These are phyloP conservation scores for Xenopus laevis DNA, from an alignment of 2,113 vertebrate genomes.

Conservation along the genomic window DNA sequence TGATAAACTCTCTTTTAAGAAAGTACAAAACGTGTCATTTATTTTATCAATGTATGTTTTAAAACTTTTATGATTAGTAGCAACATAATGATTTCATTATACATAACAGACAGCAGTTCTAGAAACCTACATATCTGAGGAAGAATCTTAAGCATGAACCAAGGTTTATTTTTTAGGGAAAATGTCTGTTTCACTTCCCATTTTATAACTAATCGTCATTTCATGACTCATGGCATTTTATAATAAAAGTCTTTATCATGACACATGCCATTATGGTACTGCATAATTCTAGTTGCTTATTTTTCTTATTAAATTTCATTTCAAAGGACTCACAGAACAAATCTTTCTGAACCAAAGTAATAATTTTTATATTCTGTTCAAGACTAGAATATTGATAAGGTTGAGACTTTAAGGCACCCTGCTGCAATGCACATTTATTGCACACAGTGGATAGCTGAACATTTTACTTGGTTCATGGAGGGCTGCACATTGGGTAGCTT, in stretches of 20 bases:
- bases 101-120: no score
- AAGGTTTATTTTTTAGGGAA: background rate
- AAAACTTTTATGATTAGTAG: no score
- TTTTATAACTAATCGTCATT: slow-evolving; percentile 23
- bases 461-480: slow-evolving; percentile 14
- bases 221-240: slow-evolving; percentile 13
- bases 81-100: no score
- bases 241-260: slow-evolving; percentile 30
- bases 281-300: slow-evolving; percentile 23
- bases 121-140: no score
- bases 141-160: background rate
- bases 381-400: slow-evolving; percentile 40
- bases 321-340: slow-evolving; percentile 36
- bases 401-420: slow-evolving; percentile 20
- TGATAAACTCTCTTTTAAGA: no score
- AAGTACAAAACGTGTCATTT: no score
- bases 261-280: slow-evolving; percentile 21
- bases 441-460: slow-evolving; percentile 19
- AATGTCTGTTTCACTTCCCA: slow-evolving; percentile 11
- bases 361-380: slow-evolving; percentile 33
- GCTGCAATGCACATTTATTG: slow-evolving; percentile 29
- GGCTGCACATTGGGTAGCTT: slow-evolving; percentile 14
- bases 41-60: no score
- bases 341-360: slow-evolving; percentile 25
- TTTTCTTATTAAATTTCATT: slow-evolving; percentile 32